These are phyloP conservation scores for Drosophila diplacantha DNA, from an alignment of 2,888 invertebrate species.

Conservation along the genomic window DNA sequence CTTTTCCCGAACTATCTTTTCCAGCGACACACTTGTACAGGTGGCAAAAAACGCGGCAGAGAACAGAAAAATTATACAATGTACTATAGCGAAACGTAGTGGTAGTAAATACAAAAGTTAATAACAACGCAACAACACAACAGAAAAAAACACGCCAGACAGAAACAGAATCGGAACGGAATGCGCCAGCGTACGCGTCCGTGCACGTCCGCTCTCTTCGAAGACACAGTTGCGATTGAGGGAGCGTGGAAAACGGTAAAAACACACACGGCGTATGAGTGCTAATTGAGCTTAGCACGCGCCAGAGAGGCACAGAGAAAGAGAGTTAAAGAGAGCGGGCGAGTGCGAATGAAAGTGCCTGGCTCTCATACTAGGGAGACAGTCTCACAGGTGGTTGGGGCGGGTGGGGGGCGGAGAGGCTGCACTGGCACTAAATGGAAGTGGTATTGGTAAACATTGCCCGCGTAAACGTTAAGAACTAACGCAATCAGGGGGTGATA, in stretches of 20 bases:
- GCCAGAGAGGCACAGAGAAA: conserved; percentile 13
- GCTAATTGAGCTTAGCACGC: conserved; percentile 41
- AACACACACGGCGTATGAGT: conserved; percentile 37
- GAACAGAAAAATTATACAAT: conserved; percentile 40
- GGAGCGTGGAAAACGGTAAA: conserved; percentile 28
- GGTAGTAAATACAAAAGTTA: conserved; percentile 56
- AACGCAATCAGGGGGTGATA: conserved; percentile 50
- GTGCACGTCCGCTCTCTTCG: conserved; percentile 64
- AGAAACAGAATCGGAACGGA: conserved; percentile 35
- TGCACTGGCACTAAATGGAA: not conserved
- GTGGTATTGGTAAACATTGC: conserved; percentile 16
- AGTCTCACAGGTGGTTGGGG: conserved; percentile 37
- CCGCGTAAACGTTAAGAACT: conserved; percentile 26
- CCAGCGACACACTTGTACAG: conserved; percentile 29
- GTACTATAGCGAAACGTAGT: conserved; percentile 25
- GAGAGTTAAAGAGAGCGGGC: not conserved
- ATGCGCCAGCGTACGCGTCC: conserved; percentile 40
- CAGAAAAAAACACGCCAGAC: conserved; percentile 57
- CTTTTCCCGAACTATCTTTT: conserved; percentile 27
- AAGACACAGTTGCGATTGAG: conserved; percentile 57
- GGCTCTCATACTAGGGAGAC: conserved; percentile 6
- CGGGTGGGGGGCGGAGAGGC: conserved; percentile 5
- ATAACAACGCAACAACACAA: conserved; percentile 45
- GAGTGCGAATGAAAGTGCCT: conserved; percentile 15
- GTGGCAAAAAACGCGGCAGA: conserved; percentile 35